Percentiles rank a stretch among this genome's conserved stretches.
phyloP scores from a whole-genome alignment of 2,113 vertebrate genomes.

The Triplophysa dalaica region DNA sequence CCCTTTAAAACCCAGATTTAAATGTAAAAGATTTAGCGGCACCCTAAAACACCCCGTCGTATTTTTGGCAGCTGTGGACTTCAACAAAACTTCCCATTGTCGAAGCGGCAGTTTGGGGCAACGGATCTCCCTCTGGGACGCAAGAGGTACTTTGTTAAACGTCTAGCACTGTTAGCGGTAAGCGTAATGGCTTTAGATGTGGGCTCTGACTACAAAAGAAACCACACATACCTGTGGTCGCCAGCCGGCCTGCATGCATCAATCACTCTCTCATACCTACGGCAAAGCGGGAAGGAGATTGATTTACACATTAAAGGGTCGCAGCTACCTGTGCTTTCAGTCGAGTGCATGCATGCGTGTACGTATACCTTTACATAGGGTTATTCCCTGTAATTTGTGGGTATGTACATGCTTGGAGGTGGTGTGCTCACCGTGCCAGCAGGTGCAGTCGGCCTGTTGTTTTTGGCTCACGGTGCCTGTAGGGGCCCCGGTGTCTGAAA shows the following conservation, averaged over 20 bases:
- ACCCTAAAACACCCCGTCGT: not conserved
- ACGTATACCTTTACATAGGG: conserved; percentile 38
- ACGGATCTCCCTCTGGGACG: not conserved
- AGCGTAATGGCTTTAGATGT: conserved; percentile 46
- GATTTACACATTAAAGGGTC: conserved; percentile 54
- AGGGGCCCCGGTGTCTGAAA: conserved; percentile 20
- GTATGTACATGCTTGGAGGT: conserved; percentile 3
- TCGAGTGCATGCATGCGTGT: not conserved
- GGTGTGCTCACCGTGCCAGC: conserved; percentile 34
- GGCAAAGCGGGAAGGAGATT: conserved; percentile 52
- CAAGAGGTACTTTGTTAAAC: conserved; percentile 14
- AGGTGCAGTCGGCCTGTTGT: conserved; percentile 19
- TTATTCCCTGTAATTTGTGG: conserved; percentile 37
- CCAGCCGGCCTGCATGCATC: conserved; percentile 48
- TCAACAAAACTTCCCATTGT: conserved; percentile 11
- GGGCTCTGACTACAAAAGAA: conserved; percentile 54
- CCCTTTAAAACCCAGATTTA: not conserved
- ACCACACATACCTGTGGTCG: conserved; percentile 53
- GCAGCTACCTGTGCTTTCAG: conserved; percentile 25
- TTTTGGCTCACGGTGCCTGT: not conserved
- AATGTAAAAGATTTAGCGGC: not conserved
- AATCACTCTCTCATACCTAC: conserved; percentile 59
- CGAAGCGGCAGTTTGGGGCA: not conserved
- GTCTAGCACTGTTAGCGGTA: conserved; percentile 19
- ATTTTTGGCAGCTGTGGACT: conserved; percentile 12